These are phyloP conservation scores for Liasis olivaceus DNA, from an alignment of 2,797 vertebrate species.

Conservation along the genomic window DNA sequence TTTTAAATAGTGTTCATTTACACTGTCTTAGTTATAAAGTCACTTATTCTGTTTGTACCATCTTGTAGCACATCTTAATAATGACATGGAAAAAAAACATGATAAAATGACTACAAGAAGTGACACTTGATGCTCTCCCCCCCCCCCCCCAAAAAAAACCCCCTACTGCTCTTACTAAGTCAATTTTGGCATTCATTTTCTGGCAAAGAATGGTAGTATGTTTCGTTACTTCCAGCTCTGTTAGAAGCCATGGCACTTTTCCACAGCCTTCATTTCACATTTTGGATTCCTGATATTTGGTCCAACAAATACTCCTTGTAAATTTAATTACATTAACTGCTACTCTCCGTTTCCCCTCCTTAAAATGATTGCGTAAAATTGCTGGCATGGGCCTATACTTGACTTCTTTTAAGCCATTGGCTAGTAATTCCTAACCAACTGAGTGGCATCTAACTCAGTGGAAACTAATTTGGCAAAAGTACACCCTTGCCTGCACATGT, in stretches of 20 bases:
- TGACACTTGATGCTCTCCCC: background rate
- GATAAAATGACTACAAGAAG: background rate
- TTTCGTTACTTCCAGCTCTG: background rate
- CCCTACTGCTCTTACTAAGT: background rate
- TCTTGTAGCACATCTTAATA: background rate
- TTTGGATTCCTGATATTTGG: slow-evolving; percentile 11
- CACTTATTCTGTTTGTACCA: background rate
- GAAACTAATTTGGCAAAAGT: background rate
- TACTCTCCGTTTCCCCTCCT: slow-evolving; percentile 17
- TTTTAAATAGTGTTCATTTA: background rate
- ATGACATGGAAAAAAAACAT: background rate
- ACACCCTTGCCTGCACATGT: background rate
- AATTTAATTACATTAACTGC: slow-evolving; percentile 5
- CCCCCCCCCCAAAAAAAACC: background rate
- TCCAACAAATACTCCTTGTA: background rate
- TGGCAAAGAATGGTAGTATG: background rate
- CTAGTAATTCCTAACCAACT: background rate
- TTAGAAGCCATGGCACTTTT: background rate
- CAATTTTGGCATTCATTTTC: background rate
- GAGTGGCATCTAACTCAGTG: background rate
- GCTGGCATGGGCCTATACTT: background rate
- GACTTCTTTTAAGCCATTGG: background rate
- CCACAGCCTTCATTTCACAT: background rate
- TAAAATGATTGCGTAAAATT: background rate
- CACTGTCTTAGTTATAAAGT: slow-evolving; percentile 7